These are phyloP conservation scores for Brachystomella parvula DNA, from an alignment of 1,140 invertebrate genomes.

Conservation along the genomic window DNA sequence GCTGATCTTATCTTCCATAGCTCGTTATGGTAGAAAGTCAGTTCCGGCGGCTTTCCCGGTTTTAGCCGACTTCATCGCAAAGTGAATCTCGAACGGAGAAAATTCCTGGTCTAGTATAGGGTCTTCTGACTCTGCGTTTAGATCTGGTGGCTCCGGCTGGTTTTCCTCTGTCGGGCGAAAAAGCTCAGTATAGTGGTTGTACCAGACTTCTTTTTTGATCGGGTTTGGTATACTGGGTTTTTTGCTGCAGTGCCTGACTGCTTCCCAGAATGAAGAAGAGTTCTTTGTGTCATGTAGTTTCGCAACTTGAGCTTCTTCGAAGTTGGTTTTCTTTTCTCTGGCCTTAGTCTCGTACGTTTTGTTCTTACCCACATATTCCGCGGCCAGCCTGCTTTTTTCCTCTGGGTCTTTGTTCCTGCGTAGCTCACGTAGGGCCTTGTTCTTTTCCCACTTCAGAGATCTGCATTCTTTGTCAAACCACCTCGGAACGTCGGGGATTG, in stretches of 20 bases:
- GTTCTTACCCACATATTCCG: neutral
- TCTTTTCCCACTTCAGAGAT: neutral
- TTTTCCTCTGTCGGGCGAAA: neutral
- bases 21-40: slow-evolving; percentile 2
- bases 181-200: neutral
- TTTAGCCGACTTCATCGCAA: neutral
- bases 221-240: neutral
- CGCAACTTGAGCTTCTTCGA: neutral
- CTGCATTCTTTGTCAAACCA: neutral
- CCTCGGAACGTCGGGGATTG: neutral
- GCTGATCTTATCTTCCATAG: neutral
- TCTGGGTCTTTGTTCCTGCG: neutral
- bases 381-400: neutral
- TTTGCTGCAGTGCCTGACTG: neutral
- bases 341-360: neutral
- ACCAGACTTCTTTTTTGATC: neutral
- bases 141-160: neutral
- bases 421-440: neutral
- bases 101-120: neutral
- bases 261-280: neutral
- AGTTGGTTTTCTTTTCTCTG: neutral
- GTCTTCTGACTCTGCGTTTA: neutral
- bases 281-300: too few species aligned
- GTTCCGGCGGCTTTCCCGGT: slow-evolving; percentile 5
- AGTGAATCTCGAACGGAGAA: neutral